A percentile compares a stretch with the other conserved stretches of the same genome.
These are phyloP conservation scores for Desmophyllum pertusum DNA, from an alignment of 92 coral and sea anemone species.

Conservation along the genomic window DNA sequence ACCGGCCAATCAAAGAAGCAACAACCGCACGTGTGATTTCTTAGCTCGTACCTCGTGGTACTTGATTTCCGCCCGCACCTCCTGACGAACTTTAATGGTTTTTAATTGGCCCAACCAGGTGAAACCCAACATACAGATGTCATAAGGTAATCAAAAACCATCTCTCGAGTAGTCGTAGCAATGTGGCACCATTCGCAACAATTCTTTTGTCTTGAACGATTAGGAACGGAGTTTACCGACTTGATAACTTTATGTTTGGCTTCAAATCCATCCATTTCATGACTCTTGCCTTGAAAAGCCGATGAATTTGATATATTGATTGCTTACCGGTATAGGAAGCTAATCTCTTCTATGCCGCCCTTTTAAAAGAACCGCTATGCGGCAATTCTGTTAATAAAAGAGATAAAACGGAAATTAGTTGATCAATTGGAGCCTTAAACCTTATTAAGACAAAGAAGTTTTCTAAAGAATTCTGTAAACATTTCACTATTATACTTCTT, in stretches of 20 bases:
- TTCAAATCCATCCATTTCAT: not conserved
- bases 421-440: not conserved
- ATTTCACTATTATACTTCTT: not conserved
- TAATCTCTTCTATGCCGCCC: not conserved
- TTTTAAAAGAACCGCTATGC: not conserved
- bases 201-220: not conserved
- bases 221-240: not conserved
- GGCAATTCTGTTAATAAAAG: not conserved
- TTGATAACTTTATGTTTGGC: not conserved
- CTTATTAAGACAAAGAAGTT: not conserved
- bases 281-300: not conserved
- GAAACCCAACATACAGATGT: not conserved
- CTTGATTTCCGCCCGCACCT: not conserved
- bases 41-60: not conserved
- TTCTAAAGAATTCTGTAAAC: not conserved
- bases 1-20: not conserved
- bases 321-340: not conserved
- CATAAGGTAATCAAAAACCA: not conserved
- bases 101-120: not conserved
- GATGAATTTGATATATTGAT: not conserved
- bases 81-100: not conserved
- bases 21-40: not conserved
- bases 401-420: constrained; percentile 17
- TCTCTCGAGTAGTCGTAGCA: not conserved
- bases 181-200: not conserved